A percentile compares a stretch with the other conserved stretches of the same genome.
Evolutionary conservation across 2,113 vertebrate genomes (phyloP).

Genomic region (Leucosticte australis): DNA sequence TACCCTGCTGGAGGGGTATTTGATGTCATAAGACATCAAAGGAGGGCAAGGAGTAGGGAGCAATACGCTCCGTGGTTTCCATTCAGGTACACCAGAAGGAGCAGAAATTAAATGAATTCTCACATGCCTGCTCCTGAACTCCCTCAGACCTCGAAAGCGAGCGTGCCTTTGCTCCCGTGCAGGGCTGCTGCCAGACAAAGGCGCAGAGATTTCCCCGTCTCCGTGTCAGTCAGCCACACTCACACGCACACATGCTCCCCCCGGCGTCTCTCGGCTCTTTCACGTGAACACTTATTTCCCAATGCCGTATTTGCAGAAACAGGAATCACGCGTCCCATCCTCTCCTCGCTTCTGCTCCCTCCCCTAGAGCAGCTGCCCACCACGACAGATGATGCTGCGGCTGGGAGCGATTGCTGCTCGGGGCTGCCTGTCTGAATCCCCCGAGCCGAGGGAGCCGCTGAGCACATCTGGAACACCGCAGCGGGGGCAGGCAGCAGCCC

Average conservation of each 20-base stretch:
- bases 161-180: not conserved
- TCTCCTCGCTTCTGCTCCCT: not conserved
- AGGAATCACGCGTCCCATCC: not conserved
- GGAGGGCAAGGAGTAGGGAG: not conserved
- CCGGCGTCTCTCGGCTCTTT: not conserved
- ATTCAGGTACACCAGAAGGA: not conserved
- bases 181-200: constrained; percentile 42
- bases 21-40: no score
- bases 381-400: no score
- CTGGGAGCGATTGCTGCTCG: not conserved
- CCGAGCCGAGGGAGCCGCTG: not conserved
- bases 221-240: not conserved
- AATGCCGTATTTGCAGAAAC: not conserved
- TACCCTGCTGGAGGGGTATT: not conserved
- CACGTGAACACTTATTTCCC: not conserved
- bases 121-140: not conserved
- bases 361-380: not conserved
- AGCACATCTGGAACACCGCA: not conserved
- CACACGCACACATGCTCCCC: not conserved
- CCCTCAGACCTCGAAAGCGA: not conserved
- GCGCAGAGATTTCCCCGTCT: not conserved
- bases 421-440: not conserved
- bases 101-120: not conserved
- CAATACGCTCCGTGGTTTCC: accelerated
- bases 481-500: not conserved